Evolutionary conservation across 2,113 vertebrate species (phyloP), one percentile per base, ranked within the genome.

Genomic region (Grammomys dolichurus): DNA sequence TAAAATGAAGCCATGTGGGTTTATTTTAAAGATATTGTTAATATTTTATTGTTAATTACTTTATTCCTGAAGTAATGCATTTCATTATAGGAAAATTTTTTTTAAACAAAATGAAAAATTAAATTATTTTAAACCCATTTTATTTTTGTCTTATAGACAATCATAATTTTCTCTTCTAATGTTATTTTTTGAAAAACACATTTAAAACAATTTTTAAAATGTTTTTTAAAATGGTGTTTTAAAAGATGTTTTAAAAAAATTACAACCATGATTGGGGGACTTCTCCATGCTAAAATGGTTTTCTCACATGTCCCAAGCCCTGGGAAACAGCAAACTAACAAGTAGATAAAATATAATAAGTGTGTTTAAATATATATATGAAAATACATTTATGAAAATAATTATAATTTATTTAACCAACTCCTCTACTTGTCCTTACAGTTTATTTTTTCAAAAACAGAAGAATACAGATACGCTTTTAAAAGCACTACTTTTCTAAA

Each of bases 341-440:
- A 22, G 11, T 16, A 16, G 22, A 11, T 9, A 20, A 67, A 86
- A 85, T 85, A 11, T 31, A 40, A 65, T 67, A 65, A 33, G 48
- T 19, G 9, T 69, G 5, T 82, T 82, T 87, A 70, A 54, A 70
- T 87, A 70, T 70, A 77, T 72, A 72, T 72, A n/a, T 72, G 16
- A 7, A 36, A 36, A 36, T 70, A 36, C 36, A 70, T 36, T 16
- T 16, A n/a, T 78, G 46, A 31, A 95, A 88, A 73, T 91, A 78
- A 51, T 85, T 95, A 17, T 72, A 91, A 82, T 77, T 81, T 56
- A 63, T 72, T 89, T 48, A 80, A 76, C 9, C 70, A 40, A 92
- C n/a, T 81, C 31, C 20, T 90, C 87, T 90, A 69, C 76, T 87
- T 84, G 43, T 84, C 56, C 82, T 97, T 85, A 78, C 88, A 43